Evolutionary conservation across 2,888 invertebrate species (phyloP), one percentile per base, ranked within the genome.

Genomic region (Teinopalpus imperialis): DNA sequence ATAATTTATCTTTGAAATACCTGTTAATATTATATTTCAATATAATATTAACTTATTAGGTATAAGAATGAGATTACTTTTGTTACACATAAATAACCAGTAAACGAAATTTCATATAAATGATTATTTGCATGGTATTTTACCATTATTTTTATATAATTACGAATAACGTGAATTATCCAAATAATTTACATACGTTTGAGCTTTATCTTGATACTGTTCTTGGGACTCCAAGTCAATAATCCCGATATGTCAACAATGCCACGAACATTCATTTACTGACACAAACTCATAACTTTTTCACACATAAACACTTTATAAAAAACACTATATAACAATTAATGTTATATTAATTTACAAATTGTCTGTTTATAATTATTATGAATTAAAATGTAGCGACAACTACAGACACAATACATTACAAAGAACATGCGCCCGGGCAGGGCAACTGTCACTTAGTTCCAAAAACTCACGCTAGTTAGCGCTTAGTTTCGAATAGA

Each of bases 171-270:
- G n/a, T 16, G 16, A 3, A 16, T 16, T 16, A 16, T 3, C 16
- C 16, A 16, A 49, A 50, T 34, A 16, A 31, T 35, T 23, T 56
- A 85, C 87, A 55, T 80, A 88, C 87, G 87, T 80, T 88, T 88
- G 41, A 88, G 80, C 70, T 87, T 88, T 81, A 88, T 86, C 74
- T 87, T 88, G 81, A 88, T 75, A 66, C 70, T 85, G 69, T 79
- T 82, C 71, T 85, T 87, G 34, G 87, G 86, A 66, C 80, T 86
- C 87, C 87, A 88, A 68, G 79, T 79, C 55, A 86, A 85, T 66
- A 87, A 76, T 74, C 86, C 85, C 44, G 73, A 75, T 69, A 79
- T 81, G 61, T 81, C 83, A 63, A 80, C 81, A 74, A 80, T 68
- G 61, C 83, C 78, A 26, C 80, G 74, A 52, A 85, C 81, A 75